Conservation (phyloP, 2,888 invertebrate species). For the Torymus aiolomorphi region DNA sequence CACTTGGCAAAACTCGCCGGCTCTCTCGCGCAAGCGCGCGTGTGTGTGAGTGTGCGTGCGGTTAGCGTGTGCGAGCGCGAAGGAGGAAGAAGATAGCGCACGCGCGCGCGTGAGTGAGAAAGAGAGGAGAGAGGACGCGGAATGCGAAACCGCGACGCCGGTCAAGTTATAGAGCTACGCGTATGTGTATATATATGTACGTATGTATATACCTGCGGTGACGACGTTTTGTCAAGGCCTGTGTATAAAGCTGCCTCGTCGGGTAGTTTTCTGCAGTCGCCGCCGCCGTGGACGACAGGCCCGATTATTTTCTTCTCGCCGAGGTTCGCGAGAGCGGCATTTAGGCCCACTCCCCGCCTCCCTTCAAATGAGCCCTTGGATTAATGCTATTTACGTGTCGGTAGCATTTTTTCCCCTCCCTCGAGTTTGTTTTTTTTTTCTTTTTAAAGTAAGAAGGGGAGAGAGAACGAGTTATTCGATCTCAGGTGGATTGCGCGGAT, state of each 20-base stretch:
- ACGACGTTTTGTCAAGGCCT: constrained; percentile 61
- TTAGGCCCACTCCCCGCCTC: background rate
- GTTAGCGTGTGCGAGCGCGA: background rate
- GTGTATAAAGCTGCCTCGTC: constrained; percentile 6
- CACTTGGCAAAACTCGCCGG: constrained; percentile 54
- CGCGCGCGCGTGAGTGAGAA: background rate
- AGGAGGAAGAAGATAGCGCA: background rate
- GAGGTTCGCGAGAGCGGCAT: background rate
- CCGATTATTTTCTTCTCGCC: constrained; percentile 6
- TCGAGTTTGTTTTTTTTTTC: background rate
- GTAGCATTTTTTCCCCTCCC: constrained; percentile 2
- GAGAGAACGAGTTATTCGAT: constrained; percentile 11
- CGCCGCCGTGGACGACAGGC: too few species aligned
- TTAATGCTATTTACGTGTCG: constrained; percentile 38
- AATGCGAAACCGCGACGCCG: constrained; percentile 51
- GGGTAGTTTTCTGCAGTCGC: constrained; percentile 22
- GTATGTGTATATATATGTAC: constrained; percentile 47
- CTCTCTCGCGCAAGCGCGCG: constrained; percentile 39
- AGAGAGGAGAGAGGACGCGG: constrained; percentile 38
- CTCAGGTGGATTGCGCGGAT: constrained; percentile 22
- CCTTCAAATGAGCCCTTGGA: background rate
- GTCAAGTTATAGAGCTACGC: constrained; percentile 55
- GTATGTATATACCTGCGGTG: constrained; percentile 37
- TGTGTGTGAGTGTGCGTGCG: constrained; percentile 4
- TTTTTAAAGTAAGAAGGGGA: too few species aligned